Evolutionary conservation across 2,113 vertebrate species (phyloP).

Genomic region (Podilymbus podiceps): DNA sequence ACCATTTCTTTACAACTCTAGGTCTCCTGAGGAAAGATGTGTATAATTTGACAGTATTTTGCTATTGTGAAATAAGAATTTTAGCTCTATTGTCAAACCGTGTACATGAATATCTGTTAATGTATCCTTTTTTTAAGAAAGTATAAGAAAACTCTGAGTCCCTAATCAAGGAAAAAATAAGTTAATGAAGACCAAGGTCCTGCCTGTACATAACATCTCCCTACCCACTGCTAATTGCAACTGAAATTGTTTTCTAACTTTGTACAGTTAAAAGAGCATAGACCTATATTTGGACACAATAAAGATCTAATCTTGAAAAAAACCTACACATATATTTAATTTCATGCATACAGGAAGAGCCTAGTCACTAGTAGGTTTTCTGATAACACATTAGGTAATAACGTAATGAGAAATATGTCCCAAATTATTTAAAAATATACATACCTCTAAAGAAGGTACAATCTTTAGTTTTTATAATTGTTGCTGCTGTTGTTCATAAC

Average conservation of each 20-base stretch:
- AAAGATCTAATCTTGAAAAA: not conserved
- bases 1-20: not conserved
- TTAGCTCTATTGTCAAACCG: not conserved
- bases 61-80: not conserved
- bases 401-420: not conserved
- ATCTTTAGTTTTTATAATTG: not conserved
- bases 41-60: conserved; percentile 27
- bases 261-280: not conserved
- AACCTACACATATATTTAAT: not conserved
- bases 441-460: not conserved
- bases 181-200: not conserved
- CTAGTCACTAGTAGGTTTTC: not conserved
- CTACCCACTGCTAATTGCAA: not conserved
- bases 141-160: not conserved
- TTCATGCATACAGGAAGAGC: not conserved
- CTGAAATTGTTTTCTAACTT: not conserved
- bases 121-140: not conserved
- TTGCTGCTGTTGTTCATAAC: not conserved
- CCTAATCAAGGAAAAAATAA: not conserved
- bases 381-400: not conserved
- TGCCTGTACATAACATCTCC: not conserved
- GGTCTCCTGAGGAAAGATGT: not conserved
- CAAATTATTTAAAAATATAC: not conserved
- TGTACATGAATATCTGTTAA: not conserved
- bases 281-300: not conserved